Evolutionary conservation across 1,140 invertebrate genomes (phyloP).

Genomic region (Anagrus nilaparvatae): DNA sequence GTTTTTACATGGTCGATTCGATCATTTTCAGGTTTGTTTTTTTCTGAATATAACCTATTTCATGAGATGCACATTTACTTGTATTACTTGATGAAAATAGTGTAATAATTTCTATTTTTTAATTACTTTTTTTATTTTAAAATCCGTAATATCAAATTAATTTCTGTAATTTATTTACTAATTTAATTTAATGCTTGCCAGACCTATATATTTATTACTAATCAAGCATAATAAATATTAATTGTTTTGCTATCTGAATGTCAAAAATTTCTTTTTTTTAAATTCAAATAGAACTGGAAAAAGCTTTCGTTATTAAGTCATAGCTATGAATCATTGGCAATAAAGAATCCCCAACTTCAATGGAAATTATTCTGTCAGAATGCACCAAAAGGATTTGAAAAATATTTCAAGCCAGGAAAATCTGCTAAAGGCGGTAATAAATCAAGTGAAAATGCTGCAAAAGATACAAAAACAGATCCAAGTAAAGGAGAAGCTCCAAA

Average conservation of each 20-base stretch:
- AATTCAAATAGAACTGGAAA: slow-evolving; percentile 24
- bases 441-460: slow-evolving; percentile 34
- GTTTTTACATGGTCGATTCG: slow-evolving; percentile 28
- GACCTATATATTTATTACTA: slow-evolving; percentile 9
- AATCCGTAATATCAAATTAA: not conserved
- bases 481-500: slow-evolving; percentile 24
- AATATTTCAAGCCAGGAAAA: slow-evolving; percentile 63
- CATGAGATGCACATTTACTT: slow-evolving; percentile 19
- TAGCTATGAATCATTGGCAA: slow-evolving; percentile 20
- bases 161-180: not conserved
- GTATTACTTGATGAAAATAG: no score
- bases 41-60: slow-evolving; percentile 22
- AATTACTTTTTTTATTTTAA: not conserved
- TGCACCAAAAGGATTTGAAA: slow-evolving; percentile 85
- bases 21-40: slow-evolving; percentile 30
- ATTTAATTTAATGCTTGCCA: slow-evolving; percentile 1
- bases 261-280: not conserved
- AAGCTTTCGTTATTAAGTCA: slow-evolving; percentile 27
- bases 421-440: slow-evolving; percentile 25
- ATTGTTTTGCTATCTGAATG: slow-evolving; percentile 1
- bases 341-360: slow-evolving; percentile 42
- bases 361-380: slow-evolving; percentile 55
- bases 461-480: slow-evolving; percentile 37
- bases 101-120: slow-evolving; percentile 7
- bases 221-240: not conserved